Evolutionary conservation across 1,140 invertebrate species (phyloP).

Genomic region (Saccostrea cuccullata): DNA sequence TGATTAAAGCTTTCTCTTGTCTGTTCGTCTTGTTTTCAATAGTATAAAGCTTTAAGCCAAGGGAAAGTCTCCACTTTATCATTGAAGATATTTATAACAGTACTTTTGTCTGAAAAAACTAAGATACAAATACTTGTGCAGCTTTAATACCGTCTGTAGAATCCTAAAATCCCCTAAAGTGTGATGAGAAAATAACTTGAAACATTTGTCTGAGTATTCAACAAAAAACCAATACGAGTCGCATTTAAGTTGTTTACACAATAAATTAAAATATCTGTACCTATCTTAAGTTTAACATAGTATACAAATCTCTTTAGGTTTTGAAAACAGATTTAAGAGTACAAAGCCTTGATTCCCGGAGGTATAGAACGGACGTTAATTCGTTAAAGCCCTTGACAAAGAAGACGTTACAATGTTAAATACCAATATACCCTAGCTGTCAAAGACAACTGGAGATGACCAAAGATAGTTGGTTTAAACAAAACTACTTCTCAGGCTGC

Average conservation of each 20-base stretch:
- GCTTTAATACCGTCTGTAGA: background rate
- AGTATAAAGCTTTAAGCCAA: background rate
- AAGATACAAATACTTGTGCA: background rate
- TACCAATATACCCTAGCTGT: conserved; percentile 9
- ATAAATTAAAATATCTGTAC: conserved; percentile 38
- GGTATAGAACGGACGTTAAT: conserved; percentile 11
- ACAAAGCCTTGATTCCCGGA: conserved; percentile 10
- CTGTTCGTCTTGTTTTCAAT: background rate
- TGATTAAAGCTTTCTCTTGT: background rate
- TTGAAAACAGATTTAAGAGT: conserved; percentile 26
- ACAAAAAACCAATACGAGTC: background rate
- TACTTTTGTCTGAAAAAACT: background rate
- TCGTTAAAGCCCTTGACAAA: conserved; percentile 28
- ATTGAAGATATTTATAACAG: conserved; percentile 1
- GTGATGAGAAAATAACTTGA: conserved; percentile 25
- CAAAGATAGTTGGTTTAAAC: background rate
- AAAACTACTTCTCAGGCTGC: background rate
- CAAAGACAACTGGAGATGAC: conserved; percentile 10
- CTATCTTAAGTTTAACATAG: background rate
- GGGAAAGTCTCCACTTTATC: background rate
- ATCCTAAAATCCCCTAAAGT: background rate
- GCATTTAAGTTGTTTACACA: conserved; percentile 21
- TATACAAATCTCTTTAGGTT: conserved; percentile 18
- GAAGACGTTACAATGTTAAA: conserved; percentile 26
- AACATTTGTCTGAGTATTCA: background rate